These are phyloP conservation scores for Mactra quadrangularis DNA, from an alignment of 1,140 invertebrate species.

Conservation along the genomic window DNA sequence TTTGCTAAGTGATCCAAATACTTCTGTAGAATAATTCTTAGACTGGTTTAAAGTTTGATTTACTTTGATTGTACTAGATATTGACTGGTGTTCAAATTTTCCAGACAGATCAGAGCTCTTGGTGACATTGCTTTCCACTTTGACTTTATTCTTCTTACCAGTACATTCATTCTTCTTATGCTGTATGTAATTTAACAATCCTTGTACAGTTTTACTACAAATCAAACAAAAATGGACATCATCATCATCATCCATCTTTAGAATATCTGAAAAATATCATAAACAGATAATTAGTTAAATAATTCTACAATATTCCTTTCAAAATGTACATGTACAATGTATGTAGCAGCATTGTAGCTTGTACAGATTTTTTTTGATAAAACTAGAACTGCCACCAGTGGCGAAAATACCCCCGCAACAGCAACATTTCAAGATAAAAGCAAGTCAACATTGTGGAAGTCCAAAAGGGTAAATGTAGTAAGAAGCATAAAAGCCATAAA, in stretches of 20 bases:
- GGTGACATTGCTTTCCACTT: neutral
- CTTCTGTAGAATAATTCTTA: neutral
- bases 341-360: too few relatives aligned
- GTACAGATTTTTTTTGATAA: too few relatives aligned
- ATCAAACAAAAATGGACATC: conserved; percentile 91
- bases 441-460: too few relatives aligned
- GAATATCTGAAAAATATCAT: too few relatives aligned
- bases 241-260: conserved; percentile 67
- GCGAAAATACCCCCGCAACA: too few relatives aligned
- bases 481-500: too few relatives aligned
- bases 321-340: too few relatives aligned
- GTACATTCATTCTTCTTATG: conserved; percentile 89
- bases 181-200: conserved; percentile 91
- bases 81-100: conserved; percentile 22
- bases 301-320: too few relatives aligned
- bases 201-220: conserved; percentile 91
- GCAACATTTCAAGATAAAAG: too few relatives aligned
- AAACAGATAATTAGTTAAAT: too few relatives aligned
- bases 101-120: neutral
- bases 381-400: too few relatives aligned
- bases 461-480: too few relatives aligned
- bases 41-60: conserved; percentile 7
- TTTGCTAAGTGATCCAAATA: conserved; percentile 9
- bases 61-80: neutral
- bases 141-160: conserved; percentile 53